Evolutionary conservation across 2,797 vertebrate genomes (phyloP).

Genomic region (Sciurus carolinensis): DNA sequence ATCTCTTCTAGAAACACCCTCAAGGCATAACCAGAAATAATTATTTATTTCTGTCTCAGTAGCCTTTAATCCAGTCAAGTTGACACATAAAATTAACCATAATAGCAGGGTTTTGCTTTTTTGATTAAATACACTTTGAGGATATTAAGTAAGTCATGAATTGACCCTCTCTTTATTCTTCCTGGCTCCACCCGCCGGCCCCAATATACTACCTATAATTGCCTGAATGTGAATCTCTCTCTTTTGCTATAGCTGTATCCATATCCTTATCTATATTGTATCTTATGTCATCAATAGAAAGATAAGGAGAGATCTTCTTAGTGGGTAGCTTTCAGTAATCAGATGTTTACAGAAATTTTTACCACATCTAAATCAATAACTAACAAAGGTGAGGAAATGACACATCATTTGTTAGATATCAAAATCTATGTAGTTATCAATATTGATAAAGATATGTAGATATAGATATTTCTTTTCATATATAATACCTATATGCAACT

Average conservation of each 20-base stretch:
- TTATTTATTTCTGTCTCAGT: not conserved
- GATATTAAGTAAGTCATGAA: not conserved
- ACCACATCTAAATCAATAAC: not conserved
- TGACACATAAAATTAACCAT: not conserved
- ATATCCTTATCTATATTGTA: not conserved
- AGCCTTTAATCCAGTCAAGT: not conserved
- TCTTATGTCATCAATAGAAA: not conserved
- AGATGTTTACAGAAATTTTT: not conserved
- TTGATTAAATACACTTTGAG: not conserved
- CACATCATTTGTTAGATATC: not conserved
- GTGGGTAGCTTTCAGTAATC: not conserved
- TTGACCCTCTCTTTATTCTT: not conserved
- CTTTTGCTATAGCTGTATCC: not conserved
- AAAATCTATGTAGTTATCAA: not conserved
- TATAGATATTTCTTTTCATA: not conserved
- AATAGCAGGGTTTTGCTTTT: not conserved
- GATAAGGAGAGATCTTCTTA: not conserved
- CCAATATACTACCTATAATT: not conserved
- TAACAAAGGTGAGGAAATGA: not conserved
- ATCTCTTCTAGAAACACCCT: not conserved
- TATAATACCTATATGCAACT: not conserved
- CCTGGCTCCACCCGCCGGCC: not conserved
- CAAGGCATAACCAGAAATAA: not conserved
- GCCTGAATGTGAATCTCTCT: not conserved
- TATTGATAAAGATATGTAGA: not conserved